Percentiles rank a stretch among this genome's conserved stretches.
phyloP scores from a whole-genome alignment of 2,797 vertebrate genomes.

The Syndactyla subalaris region DNA sequence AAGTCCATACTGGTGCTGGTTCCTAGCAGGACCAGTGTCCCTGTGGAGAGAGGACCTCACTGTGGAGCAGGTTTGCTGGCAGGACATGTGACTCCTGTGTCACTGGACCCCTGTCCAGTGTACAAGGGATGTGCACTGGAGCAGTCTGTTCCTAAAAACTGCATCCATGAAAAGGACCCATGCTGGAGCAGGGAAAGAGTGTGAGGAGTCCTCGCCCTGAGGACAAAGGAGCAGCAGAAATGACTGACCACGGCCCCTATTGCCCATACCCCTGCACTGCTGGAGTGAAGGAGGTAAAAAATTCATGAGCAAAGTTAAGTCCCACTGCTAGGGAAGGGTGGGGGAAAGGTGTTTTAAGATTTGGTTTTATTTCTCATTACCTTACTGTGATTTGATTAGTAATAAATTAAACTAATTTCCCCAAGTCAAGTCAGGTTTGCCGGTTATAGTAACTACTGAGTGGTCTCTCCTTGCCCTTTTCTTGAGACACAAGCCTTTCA shows the following conservation, averaged over 20 bases:
- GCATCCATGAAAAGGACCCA: background rate
- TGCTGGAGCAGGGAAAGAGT: background rate
- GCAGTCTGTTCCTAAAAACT: background rate
- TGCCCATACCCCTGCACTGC: background rate
- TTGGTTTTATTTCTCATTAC: background rate
- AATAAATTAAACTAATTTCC: background rate
- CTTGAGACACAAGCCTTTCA: rapidly evolving
- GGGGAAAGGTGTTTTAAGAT: background rate
- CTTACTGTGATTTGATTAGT: background rate
- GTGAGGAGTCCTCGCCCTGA: background rate
- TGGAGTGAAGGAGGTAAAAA: background rate
- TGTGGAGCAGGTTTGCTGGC: no score
- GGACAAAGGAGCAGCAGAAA: background rate
- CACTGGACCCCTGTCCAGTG: no score
- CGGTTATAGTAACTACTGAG: background rate
- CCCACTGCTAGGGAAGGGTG: background rate
- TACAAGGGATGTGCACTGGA: background rate
- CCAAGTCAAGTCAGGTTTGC: background rate
- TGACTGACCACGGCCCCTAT: rapidly evolving
- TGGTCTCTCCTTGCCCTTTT: background rate
- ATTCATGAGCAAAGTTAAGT: background rate
- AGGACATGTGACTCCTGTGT: background rate
- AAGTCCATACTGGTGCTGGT: rapidly evolving
- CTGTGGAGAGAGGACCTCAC: background rate
- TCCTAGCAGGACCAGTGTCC: background rate